Evolutionary conservation across 2,888 invertebrate genomes (phyloP), one percentile per base, ranked within the genome.

Genomic region (Agrotis segetum): DNA sequence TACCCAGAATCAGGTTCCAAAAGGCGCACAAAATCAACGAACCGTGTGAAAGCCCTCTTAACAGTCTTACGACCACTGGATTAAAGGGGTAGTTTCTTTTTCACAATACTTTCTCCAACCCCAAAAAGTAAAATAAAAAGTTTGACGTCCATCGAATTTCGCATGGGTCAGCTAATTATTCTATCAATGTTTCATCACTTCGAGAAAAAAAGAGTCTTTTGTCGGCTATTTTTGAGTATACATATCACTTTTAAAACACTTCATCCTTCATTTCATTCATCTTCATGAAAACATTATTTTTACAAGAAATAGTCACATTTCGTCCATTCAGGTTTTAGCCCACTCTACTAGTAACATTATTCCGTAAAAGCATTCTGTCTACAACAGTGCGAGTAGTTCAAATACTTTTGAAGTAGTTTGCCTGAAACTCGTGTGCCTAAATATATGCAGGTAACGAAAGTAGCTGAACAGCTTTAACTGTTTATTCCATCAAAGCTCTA

Each of bases 281-380:
- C 52, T 52, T 52, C 16, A 52, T 16, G 7, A 7, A 34, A 34
- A 6, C 34, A 34, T 34, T 1, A 7, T 34, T 34, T 58, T 52
- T n/a, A 19, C 34, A 49, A 52, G 19, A 52, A 68, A 62, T 74
- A 47, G 68, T 40, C 19, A 16, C 6, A 58, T 70, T 61, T 19
- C 14, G 21, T 34, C 69, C 16, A 19, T 19, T 17, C n/a, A 11
- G 17, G 2, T 65, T 52, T 40, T 44, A 52, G 14, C 14, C 16
- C 6, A 34, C 55, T 16, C 17, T 40, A 40, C 40, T 40, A 2
- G 40, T 9, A 19, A 58, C 61, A 56, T 65, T 40, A 71, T 62
- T 52, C 60, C 5, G 14, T 62, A 9, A 77, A 64, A 58, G 60
- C 61, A 66, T 76, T 59, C 24, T 17, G 56, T 9, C 24, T 17